Evolutionary conservation across 2,888 invertebrate genomes (phyloP), one percentile per base, ranked within the genome.

Genomic region (Scelioninae gen. 2): DNA sequence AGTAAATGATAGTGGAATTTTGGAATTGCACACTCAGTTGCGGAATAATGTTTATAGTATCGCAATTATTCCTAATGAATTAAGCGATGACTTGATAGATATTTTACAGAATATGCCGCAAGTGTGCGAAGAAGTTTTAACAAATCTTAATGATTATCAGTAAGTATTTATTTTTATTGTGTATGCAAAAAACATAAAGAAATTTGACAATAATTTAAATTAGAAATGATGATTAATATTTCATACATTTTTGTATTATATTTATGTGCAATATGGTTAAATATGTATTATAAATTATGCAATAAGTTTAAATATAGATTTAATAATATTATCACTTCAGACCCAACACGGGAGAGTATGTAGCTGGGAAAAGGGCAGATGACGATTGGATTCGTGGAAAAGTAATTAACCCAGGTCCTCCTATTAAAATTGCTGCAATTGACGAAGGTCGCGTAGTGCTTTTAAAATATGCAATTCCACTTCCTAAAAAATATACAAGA

Each of bases 301-400:
- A n/a, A n/a, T n/a, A n/a, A n/a, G n/a, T n/a, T n/a, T n/a, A n/a
- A 31, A 31, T 31, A 31, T 9, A 31, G 2, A 10, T 37, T 50
- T 31, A n/a, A 5, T 16, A 39, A 39, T 16, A 11, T 39, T 3
- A 39, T 39, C 10, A n/a, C 61, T 68, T 22, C 43, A 81, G 78
- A 5, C 80, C 82, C 3, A 53, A 74, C 5, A 6, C 81, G 6
- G 80, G 78, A 2, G 82, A 83, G 10, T 67, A 81, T 4, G 68
- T 85, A 35, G 81, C 80, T 39, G 83, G 81, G 1, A 68, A 78
- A 31, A 70, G 75, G 16, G 13, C 28, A 1, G 70, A 69, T 3
- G 53, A 64, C 5, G 78, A 79, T 13, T 86, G 86, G 86, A 50
- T 77, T 1, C 79, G 86, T 18, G 85, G 85, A 13, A 77, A 80